Percentiles rank a stretch among this genome's conserved stretches.
phyloP scores from a whole-genome alignment of 1,140 invertebrate species.

The Thaumatotibia leucotreta region DNA sequence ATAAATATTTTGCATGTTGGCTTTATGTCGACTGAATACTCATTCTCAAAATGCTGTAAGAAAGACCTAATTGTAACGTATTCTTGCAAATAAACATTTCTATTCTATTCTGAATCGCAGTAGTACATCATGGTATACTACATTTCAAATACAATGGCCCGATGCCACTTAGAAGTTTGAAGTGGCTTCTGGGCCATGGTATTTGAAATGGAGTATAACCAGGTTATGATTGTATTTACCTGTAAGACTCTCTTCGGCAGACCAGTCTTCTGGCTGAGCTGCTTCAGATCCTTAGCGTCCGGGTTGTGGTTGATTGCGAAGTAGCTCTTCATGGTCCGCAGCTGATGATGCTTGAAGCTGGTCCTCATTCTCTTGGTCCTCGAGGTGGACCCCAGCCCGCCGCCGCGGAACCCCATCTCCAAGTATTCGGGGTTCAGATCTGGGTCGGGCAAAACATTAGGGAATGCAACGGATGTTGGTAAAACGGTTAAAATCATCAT shows the following conservation, averaged over 20 bases:
- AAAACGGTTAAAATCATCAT: too few relatives aligned
- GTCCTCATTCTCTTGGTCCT: slow-evolving; percentile 97
- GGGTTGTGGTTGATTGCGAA: slow-evolving; percentile 99
- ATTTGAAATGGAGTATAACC: too few relatives aligned
- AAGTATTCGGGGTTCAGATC: slow-evolving; percentile 90
- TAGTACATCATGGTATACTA: too few relatives aligned
- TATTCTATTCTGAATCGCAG: too few relatives aligned
- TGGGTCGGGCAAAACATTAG: slow-evolving; percentile 61
- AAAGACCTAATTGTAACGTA: too few relatives aligned
- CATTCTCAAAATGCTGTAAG: too few relatives aligned
- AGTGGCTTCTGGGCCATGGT: too few relatives aligned
- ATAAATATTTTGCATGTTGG: too few relatives aligned
- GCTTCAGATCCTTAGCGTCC: slow-evolving; percentile 98
- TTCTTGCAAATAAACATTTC: too few relatives aligned
- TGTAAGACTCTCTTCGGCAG: slow-evolving; percentile 98
- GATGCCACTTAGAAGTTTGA: too few relatives aligned
- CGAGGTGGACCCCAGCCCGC: slow-evolving; percentile 85
- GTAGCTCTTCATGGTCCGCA: slow-evolving; percentile 99
- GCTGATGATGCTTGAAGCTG: slow-evolving; percentile 98
- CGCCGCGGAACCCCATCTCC: slow-evolving; percentile 89
- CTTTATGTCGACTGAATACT: too few relatives aligned
- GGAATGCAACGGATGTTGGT: not conserved
- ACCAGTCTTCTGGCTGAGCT: slow-evolving; percentile 98
- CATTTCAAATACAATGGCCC: too few relatives aligned
- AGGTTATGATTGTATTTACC: slow-evolving; percentile 82